These are phyloP conservation scores for Myiopsitta monachus DNA, from an alignment of 2,113 vertebrate species.

Conservation along the genomic window DNA sequence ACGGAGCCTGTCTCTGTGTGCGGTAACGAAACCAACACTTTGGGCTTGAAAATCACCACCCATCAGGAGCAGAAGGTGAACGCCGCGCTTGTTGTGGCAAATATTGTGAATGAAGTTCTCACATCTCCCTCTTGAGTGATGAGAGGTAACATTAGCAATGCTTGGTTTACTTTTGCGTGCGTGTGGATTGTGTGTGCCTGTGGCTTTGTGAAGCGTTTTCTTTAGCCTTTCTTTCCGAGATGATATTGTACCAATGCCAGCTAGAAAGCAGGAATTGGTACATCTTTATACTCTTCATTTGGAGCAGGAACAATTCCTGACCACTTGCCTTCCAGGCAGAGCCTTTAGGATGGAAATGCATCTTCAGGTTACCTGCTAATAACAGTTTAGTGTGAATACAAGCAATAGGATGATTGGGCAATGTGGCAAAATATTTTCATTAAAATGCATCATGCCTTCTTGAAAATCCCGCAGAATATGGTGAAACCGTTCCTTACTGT, in stretches of 20 bases:
- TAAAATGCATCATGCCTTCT: background rate
- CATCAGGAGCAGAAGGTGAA: background rate
- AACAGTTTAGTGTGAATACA: background rate
- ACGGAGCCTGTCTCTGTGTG: background rate
- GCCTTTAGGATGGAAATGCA: background rate
- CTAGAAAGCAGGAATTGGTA: background rate
- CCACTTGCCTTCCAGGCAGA: background rate
- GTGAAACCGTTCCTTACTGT: background rate
- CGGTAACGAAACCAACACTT: fast-evolving
- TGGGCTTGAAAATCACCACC: background rate
- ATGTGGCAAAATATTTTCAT: background rate
- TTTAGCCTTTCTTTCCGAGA: background rate
- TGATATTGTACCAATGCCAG: background rate
- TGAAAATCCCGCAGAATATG: background rate
- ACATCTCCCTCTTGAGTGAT: background rate
- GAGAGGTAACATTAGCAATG: background rate
- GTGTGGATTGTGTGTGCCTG: background rate
- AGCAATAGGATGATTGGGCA: background rate
- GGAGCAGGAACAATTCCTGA: background rate
- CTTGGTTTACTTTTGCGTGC: background rate
- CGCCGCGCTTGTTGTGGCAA: background rate
- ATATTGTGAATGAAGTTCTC: background rate
- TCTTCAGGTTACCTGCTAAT: background rate
- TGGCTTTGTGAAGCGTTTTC: background rate
- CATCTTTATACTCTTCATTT: background rate